A percentile compares a stretch with the other conserved stretches of the same genome.
These are phyloP conservation scores for Lophius piscatorius DNA, from an alignment of 2,113 vertebrate species.

Conservation along the genomic window DNA sequence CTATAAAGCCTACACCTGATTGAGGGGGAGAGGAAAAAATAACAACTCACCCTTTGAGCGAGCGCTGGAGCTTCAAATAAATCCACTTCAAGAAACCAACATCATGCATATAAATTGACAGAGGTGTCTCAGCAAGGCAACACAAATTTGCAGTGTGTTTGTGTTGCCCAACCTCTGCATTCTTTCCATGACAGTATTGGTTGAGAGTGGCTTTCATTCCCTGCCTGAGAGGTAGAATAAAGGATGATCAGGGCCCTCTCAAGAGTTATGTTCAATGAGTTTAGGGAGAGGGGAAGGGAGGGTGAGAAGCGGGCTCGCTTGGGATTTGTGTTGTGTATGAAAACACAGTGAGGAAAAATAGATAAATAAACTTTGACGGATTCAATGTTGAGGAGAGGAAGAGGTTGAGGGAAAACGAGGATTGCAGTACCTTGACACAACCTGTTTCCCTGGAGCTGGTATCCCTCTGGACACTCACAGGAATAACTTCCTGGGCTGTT, in stretches of 20 bases:
- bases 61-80: constrained; percentile 61
- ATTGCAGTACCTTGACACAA: constrained; percentile 88
- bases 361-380: constrained; percentile 13
- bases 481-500: constrained; percentile 91
- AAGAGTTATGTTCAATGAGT: constrained; percentile 38
- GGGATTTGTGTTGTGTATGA: constrained; percentile 29
- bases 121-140: constrained; percentile 54
- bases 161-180: constrained; percentile 52
- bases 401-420: constrained; percentile 6
- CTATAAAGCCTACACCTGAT: constrained; percentile 71
- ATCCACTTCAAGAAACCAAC: constrained; percentile 64
- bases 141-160: constrained; percentile 53
- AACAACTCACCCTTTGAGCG: constrained; percentile 65
- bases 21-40: constrained; percentile 60
- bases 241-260: constrained; percentile 7
- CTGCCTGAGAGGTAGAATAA: constrained; percentile 28
- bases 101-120: constrained; percentile 68
- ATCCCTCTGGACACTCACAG: constrained; percentile 92
- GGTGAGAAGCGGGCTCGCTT: background rate
- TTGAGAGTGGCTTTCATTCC: constrained; percentile 54
- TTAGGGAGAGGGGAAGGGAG: constrained; percentile 6
- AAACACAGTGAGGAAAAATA: constrained; percentile 18
- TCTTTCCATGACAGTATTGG: constrained; percentile 67
- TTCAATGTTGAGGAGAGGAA: constrained; percentile 11
- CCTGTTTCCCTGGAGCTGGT: constrained; percentile 89